Base-by-base conservation (phyloP, 35 echinoderm and acorn worm genomes). In the Diadema setosum region DNA sequence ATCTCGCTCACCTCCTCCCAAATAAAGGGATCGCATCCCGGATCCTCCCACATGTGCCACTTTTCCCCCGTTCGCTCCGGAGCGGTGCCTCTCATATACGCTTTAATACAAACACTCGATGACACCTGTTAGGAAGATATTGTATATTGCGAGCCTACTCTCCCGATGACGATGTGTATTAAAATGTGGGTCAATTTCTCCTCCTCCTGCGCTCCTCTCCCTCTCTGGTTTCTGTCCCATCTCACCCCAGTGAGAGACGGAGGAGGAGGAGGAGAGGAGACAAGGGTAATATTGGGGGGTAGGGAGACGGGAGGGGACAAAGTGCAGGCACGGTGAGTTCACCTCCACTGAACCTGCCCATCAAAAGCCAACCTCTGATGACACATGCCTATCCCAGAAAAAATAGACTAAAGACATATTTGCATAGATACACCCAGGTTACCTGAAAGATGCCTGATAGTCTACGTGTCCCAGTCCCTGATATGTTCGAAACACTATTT, bases 391-490 rank as follows among this genome's bases (percentile, higher is more conserved):
- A n/a, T 16, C 12, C 12, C 8, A 67, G 63, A 67, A 67, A 32
- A 67, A 67, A 16, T 11, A 67, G 63, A 67, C 63, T 67, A 67
- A 67, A 67, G 63, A 67, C 63, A 67, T 67, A 67, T 67, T 67
- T 67, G 63, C 21, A 67, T 67, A 34, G 21, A 67, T 67, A 34
- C 63, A 67, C 30, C 30, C 63, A 67, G 63, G 63, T 67, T 67
- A 67, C 30, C 27, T 84, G 88, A 90, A 61, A 60, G 81, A 56
- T 42, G 81, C 88, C n/a, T n/a, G n/a, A n/a, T n/a, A n/a, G n/a
- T n/a, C n/a, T n/a, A n/a, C n/a, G n/a, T n/a, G n/a, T n/a, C n/a
- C n/a, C n/a, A n/a, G n/a, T n/a, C n/a, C n/a, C n/a, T n/a, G n/a
- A n/a, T n/a, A n/a, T n/a, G n/a, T n/a, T n/a, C n/a, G n/a, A n/a